These are phyloP conservation scores for Napeogenes inachia DNA, from an alignment of 2,888 invertebrate genomes.

Conservation along the genomic window DNA sequence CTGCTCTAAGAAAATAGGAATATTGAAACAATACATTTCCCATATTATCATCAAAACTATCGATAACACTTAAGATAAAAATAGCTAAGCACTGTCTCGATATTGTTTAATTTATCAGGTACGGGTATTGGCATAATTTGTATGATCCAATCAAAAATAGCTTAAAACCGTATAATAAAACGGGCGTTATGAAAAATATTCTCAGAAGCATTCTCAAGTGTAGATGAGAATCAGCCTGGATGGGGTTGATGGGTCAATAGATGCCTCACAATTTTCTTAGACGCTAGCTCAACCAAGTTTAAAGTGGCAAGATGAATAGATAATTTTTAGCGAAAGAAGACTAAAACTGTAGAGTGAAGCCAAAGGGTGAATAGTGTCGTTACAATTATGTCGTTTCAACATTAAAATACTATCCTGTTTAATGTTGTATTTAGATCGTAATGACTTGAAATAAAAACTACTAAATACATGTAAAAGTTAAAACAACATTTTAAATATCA, in stretches of 20 bases:
- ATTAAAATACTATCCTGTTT: too few species aligned
- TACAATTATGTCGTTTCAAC: too few species aligned
- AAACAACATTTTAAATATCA: neutral
- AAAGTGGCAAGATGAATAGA: neutral
- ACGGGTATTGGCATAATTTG: neutral
- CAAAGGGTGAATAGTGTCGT: neutral
- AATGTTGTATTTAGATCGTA: too few species aligned
- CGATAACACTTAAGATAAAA: too few species aligned
- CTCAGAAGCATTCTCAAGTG: neutral
- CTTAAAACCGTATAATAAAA: neutral
- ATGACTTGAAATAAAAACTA: too few species aligned
- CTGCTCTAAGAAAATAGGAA: neutral
- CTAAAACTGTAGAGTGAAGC: neutral
- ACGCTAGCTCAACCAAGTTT: constrained; percentile 3
- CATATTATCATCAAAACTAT: too few species aligned
- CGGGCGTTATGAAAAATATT: neutral
- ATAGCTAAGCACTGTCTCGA: neutral
- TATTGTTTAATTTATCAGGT: neutral
- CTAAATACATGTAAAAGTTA: too few species aligned
- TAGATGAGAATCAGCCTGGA: neutral
- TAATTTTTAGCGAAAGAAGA: constrained; percentile 1
- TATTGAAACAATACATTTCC: neutral
- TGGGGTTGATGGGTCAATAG: constrained; percentile 13
- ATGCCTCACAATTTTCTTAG: constrained; percentile 9
- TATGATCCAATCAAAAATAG: neutral